Percentiles rank a stretch among this genome's conserved stretches.
phyloP scores from a whole-genome alignment of 1,140 invertebrate genomes.

The Agraylea sexmaculata region DNA sequence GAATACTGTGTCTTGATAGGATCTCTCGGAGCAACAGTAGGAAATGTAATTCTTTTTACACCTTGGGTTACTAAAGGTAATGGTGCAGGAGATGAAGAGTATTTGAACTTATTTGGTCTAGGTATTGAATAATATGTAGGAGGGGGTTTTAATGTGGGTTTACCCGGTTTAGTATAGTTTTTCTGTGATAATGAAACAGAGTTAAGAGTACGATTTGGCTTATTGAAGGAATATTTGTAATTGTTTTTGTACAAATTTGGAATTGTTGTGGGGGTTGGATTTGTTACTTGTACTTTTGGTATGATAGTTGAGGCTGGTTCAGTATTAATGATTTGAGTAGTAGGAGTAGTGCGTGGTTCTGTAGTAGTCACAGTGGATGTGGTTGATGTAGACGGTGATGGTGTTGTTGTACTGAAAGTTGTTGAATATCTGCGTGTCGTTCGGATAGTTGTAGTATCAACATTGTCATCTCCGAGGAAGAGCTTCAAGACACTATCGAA shows the following conservation, averaged over 20 bases:
- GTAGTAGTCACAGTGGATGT: constrained; percentile 17
- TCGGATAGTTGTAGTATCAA: constrained; percentile 22
- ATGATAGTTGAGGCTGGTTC: not conserved
- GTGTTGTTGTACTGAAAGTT: constrained; percentile 19
- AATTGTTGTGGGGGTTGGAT: constrained; percentile 18
- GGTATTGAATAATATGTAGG: constrained; percentile 14
- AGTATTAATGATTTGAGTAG: too few relatives aligned
- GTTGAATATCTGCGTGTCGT: constrained; percentile 14
- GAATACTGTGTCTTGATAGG: constrained; percentile 11
- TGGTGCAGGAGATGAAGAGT: constrained; percentile 11
- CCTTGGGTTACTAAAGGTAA: constrained; percentile 7
- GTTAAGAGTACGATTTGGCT: constrained; percentile 12
- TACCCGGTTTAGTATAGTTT: constrained; percentile 15
- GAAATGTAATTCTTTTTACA: constrained; percentile 11
- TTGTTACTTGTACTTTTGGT: constrained; percentile 13
- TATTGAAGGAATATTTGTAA: constrained; percentile 17
- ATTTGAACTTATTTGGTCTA: constrained; percentile 15
- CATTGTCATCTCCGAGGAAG: constrained; percentile 38
- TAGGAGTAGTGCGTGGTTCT: too few relatives aligned
- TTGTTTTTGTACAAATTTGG: constrained; percentile 12
- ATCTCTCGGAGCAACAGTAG: constrained; percentile 21
- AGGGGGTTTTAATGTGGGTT: constrained; percentile 12
- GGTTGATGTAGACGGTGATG: constrained; percentile 20
- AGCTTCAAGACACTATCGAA: constrained; percentile 45
- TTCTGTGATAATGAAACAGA: constrained; percentile 12